Evolutionary conservation across 2,888 invertebrate genomes (phyloP), one percentile per base, ranked within the genome.

Genomic region (Noctua janthe): DNA sequence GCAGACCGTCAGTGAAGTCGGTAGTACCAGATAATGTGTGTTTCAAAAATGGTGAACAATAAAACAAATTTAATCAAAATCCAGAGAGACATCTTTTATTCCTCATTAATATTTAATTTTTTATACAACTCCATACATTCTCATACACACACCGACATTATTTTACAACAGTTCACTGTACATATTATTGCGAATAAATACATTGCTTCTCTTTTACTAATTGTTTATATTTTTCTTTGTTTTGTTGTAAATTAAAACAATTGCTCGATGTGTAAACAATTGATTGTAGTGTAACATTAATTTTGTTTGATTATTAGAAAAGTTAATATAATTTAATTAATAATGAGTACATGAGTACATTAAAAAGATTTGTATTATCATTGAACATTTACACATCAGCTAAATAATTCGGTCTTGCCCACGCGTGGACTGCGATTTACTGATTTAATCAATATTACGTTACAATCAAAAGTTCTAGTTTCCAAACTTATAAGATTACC

Each of bases 131-230:
- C 88, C 93, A 92, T 92, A 92, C 92, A 91, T 87, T 93, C 93
- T 93, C 94, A 92, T 94, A 94, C 96, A 95, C 94, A 94, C 94
- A 92, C 92, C 91, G 91, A 92, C 88, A 91, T 91, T 90, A 92
- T 94, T 94, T 94, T 94, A 92, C 90, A 84, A 91, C 83, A 92
- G 73, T 85, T 76, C 89, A 91, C 93, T 96, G 95, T 96, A 96
- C 96, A 96, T 78, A 83, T 96, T 96, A 95, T 95, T 96, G 95
- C 95, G 94, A 95, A 95, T 95, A 96, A 95, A 95, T 95, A 96
- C 94, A 95, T 95, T 95, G 94, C 93, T 95, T 95, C 90, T 92
- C 91, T 86, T 90, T 88, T 83, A 85, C 79, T 88, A 80, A 86
- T 74, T 84, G 83, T 85, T 84, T 69, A 75, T 47, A 77, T 71